Evolutionary conservation across 2,797 vertebrate species (phyloP).

Genomic region (Acrossocheilus fasciatus): DNA sequence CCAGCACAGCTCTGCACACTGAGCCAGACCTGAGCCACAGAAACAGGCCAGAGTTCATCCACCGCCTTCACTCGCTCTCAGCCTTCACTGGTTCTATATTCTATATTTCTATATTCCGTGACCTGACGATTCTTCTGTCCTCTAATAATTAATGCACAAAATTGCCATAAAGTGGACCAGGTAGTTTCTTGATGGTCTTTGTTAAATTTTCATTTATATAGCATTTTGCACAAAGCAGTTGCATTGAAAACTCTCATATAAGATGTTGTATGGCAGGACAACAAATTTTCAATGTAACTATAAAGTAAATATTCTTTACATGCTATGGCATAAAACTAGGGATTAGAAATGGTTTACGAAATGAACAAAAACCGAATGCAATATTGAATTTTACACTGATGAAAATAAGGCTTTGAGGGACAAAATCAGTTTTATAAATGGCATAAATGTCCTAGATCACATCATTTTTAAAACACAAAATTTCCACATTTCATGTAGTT

Average conservation of each 20-base stretch:
- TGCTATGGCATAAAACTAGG: neutral
- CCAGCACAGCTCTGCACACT: slow-evolving; percentile 98
- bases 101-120: too few species aligned
- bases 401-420: neutral
- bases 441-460: neutral
- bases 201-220: too few species aligned
- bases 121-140: too few species aligned
- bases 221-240: too few species aligned
- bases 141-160: too few species aligned
- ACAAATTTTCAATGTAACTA: neutral
- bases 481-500: neutral
- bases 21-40: slow-evolving; percentile 89
- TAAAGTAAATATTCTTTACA: neutral
- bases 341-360: neutral
- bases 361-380: neutral
- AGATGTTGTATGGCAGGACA: too few species aligned
- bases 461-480: neutral
- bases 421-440: neutral
- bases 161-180: neutral
- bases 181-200: neutral
- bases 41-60: slow-evolving; percentile 55
- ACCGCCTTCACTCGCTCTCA: neutral
- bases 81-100: neutral
- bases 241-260: neutral
- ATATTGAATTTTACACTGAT: neutral